Conservation (phyloP, 2,113 vertebrate genomes). For the Dipodomys spectabilis region DNA sequence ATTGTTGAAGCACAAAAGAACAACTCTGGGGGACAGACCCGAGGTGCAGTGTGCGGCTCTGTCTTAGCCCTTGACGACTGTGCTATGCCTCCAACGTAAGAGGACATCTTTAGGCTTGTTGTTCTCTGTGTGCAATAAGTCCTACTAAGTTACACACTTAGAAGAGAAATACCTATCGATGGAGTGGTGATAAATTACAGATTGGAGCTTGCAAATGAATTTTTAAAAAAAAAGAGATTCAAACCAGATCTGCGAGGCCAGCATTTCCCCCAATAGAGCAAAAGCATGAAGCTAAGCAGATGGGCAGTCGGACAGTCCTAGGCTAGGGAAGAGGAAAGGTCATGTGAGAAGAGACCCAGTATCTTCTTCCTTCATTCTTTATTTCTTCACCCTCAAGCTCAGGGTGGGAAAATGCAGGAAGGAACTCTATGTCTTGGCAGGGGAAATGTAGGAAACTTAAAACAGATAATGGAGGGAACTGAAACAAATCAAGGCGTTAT, state of each 20-base stretch:
- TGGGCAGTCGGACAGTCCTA: not conserved
- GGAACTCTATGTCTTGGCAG: not conserved
- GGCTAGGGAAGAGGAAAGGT: not conserved
- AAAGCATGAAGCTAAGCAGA: not conserved
- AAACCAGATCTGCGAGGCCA: slow-evolving; percentile 65
- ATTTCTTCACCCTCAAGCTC: not conserved
- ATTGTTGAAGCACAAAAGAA: slow-evolving; percentile 84
- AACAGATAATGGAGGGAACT: not conserved
- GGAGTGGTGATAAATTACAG: slow-evolving; percentile 67
- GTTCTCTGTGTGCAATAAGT: slow-evolving; percentile 20
- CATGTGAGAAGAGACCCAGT: not conserved
- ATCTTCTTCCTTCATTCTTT: not conserved
- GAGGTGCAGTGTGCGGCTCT: slow-evolving; percentile 62
- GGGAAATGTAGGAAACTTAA: not conserved
- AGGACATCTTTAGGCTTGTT: not conserved
- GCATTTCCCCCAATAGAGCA: not conserved
- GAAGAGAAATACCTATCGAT: slow-evolving; percentile 54
- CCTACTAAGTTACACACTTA: slow-evolving; percentile 47
- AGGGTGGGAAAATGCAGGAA: not conserved
- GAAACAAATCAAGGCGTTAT: not conserved
- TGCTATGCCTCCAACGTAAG: fast-evolving
- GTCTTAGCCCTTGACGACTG: slow-evolving; percentile 68
- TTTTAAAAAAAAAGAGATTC: slow-evolving; percentile 54
- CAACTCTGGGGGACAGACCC: slow-evolving; percentile 72
- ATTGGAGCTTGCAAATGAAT: slow-evolving; percentile 66